Evolutionary conservation across 1,140 invertebrate species (phyloP).

Genomic region (Drosophila kohkoa): DNA sequence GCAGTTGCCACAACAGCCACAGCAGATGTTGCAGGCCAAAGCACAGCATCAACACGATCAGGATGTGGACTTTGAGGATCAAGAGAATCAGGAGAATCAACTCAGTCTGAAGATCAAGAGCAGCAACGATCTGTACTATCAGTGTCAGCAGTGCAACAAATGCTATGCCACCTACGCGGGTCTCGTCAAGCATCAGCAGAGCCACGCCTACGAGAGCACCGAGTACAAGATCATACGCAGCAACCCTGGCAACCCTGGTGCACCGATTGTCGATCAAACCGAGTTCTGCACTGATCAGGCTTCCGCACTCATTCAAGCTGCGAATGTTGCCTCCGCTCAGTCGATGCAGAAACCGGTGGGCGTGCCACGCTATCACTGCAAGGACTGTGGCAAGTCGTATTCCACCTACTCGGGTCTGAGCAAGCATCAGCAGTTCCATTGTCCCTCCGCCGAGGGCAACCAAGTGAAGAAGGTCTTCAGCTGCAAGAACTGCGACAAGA

Average conservation of each 20-base stretch:
- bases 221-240: slow-evolving; percentile 83
- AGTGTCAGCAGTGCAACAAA: slow-evolving; percentile 90
- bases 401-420: slow-evolving; percentile 98
- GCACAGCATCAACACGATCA: slow-evolving; percentile 5
- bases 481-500: slow-evolving; percentile 98
- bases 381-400: slow-evolving; percentile 97
- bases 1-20: slow-evolving; percentile 13
- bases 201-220: slow-evolving; percentile 91
- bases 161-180: slow-evolving; percentile 98
- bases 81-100: slow-evolving; percentile 48
- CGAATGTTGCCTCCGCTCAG: slow-evolving; percentile 71
- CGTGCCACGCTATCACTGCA: slow-evolving; percentile 92
- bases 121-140: slow-evolving; percentile 81
- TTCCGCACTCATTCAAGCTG: slow-evolving; percentile 75
- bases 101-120: slow-evolving; percentile 72
- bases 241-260: slow-evolving; percentile 53
- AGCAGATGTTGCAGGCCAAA: background rate
- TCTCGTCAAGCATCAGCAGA: slow-evolving; percentile 97
- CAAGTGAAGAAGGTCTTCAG: slow-evolving; percentile 96
- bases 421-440: slow-evolving; percentile 98
- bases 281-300: slow-evolving; percentile 80
- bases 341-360: slow-evolving; percentile 82
- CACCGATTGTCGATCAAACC: slow-evolving; percentile 69
- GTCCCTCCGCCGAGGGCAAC: slow-evolving; percentile 92
- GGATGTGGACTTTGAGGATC: slow-evolving; percentile 20